These are phyloP conservation scores for Tricholaema leucomelas DNA, from an alignment of 2,113 vertebrate genomes.

Conservation along the genomic window DNA sequence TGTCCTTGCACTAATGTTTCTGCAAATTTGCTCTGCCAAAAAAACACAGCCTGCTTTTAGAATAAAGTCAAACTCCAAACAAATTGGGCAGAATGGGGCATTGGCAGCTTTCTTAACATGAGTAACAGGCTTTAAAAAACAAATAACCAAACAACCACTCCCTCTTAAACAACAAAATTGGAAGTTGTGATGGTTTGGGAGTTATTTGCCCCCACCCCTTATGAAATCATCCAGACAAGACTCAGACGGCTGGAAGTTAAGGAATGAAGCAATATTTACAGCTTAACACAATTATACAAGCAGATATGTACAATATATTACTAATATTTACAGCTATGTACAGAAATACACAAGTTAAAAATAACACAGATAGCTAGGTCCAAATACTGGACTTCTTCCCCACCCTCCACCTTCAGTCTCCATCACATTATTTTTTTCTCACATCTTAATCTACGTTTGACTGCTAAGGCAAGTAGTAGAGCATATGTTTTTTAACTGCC, in stretches of 20 bases:
- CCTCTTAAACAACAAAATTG: neutral
- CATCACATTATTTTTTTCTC: neutral
- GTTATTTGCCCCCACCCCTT: too few relatives aligned
- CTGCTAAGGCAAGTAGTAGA: neutral
- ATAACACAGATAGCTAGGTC: neutral
- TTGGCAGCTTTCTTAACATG: neutral
- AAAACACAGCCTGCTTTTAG: neutral
- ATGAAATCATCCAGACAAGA: too few relatives aligned
- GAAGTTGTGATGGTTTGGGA: too few relatives aligned
- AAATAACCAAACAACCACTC: neutral
- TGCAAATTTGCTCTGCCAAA: slow-evolving; percentile 25
- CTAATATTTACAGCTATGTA: too few relatives aligned
- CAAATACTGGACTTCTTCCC: neutral
- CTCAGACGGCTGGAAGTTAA: too few relatives aligned
- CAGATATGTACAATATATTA: too few relatives aligned
- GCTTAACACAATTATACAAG: too few relatives aligned
- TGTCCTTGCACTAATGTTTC: neutral
- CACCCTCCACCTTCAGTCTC: neutral
- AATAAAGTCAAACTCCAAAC: neutral
- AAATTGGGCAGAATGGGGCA: neutral
- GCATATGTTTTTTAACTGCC: neutral
- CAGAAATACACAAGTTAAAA: too few relatives aligned
- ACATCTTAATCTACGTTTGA: neutral
- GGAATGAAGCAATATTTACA: too few relatives aligned
- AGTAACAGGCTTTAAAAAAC: neutral